phyloP scores from a whole-genome alignment of 2,797 vertebrate genomes.

The Chelmon rostratus region DNA sequence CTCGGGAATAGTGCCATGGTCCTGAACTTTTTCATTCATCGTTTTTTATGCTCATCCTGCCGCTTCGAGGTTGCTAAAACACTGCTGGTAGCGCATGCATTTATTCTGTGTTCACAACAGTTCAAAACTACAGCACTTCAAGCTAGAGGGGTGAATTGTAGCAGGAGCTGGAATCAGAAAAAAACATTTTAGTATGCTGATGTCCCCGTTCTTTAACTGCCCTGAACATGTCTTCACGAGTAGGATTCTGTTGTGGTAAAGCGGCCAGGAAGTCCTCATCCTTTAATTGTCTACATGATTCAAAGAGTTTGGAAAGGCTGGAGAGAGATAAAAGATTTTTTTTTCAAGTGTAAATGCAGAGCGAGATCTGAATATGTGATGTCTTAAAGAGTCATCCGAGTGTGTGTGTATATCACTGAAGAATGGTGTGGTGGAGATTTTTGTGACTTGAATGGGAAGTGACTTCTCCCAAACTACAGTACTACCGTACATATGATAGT shows the following conservation, averaged over 20 bases:
- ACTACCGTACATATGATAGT: constrained; percentile 40
- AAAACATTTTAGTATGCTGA: constrained; percentile 1
- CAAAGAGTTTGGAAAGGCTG: neutral
- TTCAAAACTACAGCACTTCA: constrained; percentile 13
- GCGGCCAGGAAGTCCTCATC: constrained; percentile 31
- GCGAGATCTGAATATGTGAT: constrained; percentile 37
- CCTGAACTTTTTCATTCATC: constrained; percentile 56
- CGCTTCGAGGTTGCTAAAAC: constrained; percentile 48
- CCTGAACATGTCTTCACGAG: constrained; percentile 39
- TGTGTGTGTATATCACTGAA: constrained; percentile 41
- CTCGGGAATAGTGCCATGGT: constrained; percentile 19
- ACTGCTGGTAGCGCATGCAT: constrained; percentile 66
- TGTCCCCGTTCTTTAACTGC: constrained; percentile 28
- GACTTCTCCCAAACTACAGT: constrained; percentile 24
- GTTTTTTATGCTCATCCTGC: constrained; percentile 60
- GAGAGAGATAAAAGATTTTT: neutral
- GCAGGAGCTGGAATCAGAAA: constrained; percentile 30
- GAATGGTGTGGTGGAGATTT: constrained; percentile 19
- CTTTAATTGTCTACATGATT: constrained; percentile 34
- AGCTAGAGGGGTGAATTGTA: constrained; percentile 15
- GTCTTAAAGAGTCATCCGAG: constrained; percentile 37
- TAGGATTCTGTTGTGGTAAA: constrained; percentile 43
- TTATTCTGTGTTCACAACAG: constrained; percentile 42
- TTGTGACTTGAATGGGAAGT: constrained; percentile 38
- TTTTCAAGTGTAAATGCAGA: constrained; percentile 51